Evolutionary conservation across 2,888 invertebrate genomes (phyloP).

Genomic region (Nomada fucata): DNA sequence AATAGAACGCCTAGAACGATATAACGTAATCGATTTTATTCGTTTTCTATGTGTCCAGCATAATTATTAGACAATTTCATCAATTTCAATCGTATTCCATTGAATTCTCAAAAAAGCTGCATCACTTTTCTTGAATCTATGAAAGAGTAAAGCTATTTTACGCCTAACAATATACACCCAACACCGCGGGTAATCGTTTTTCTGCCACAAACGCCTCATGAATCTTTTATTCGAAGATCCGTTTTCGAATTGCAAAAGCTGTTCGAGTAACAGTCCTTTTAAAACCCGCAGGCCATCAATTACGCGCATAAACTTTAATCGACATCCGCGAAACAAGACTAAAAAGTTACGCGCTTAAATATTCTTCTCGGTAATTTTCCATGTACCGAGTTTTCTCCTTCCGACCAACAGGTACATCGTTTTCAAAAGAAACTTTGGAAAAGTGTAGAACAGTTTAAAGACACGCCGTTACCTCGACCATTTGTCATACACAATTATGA

Average conservation of each 20-base stretch:
- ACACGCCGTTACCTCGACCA: not conserved
- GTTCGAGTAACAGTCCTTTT: constrained; percentile 2
- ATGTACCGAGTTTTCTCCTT: not conserved
- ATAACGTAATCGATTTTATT: not conserved
- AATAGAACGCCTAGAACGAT: not conserved
- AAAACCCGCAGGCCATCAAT: constrained; percentile 29
- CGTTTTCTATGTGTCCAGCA: not conserved
- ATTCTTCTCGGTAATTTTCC: not conserved
- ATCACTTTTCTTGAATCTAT: not conserved
- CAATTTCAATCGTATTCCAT: too few species aligned
- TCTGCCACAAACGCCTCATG: constrained; percentile 24
- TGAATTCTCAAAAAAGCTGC: too few species aligned
- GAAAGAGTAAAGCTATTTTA: not conserved
- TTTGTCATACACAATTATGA: not conserved
- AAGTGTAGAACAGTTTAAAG: not conserved
- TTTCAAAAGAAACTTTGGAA: too few species aligned
- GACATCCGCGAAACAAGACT: not conserved
- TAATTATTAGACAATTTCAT: not conserved
- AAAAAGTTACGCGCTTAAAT: not conserved
- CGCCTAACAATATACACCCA: not conserved
- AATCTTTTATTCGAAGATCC: constrained; percentile 46
- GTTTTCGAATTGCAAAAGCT: constrained; percentile 39
- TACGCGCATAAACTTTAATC: constrained; percentile 23
- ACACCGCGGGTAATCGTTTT: constrained; percentile 10
- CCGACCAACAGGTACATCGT: too few species aligned